phyloP scores from a whole-genome alignment of 2,113 vertebrate genomes.

The Neodontobutis hainanensis region DNA sequence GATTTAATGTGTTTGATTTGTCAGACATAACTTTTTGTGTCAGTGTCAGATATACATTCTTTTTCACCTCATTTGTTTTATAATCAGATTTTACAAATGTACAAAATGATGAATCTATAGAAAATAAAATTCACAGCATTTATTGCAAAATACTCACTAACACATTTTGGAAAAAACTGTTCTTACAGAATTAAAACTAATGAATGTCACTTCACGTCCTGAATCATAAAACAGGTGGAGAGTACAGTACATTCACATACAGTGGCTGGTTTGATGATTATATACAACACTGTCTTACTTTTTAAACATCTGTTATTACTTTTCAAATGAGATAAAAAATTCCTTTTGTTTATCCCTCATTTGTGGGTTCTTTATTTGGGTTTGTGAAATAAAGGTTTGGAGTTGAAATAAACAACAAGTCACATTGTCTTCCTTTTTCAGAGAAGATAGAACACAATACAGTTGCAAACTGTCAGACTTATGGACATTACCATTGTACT shows the following conservation, averaged over 20 bases:
- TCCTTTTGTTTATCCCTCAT: too few species aligned
- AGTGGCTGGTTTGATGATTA: background rate
- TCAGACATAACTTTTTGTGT: conserved; percentile 9
- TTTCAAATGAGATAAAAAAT: too few species aligned
- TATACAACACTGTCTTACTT: too few species aligned
- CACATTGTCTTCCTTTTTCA: too few species aligned
- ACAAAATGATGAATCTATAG: background rate
- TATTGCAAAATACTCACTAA: conserved; percentile 71
- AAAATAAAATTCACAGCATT: conserved; percentile 73
- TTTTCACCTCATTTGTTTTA: too few species aligned
- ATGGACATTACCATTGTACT: background rate
- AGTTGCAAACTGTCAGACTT: too few species aligned
- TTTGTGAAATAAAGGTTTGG: too few species aligned
- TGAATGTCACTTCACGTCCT: conserved; percentile 56
- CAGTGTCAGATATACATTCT: too few species aligned
- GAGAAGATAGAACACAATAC: too few species aligned
- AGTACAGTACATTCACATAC: conserved; percentile 3
- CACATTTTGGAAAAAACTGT: conserved; percentile 53
- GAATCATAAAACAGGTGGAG: conserved; percentile 23
- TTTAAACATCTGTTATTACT: too few species aligned
- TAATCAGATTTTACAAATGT: background rate
- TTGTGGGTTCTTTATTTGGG: too few species aligned
- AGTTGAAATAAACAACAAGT: too few species aligned
- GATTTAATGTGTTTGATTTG: conserved; percentile 46
- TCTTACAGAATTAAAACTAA: conserved; percentile 76